Evolutionary conservation across 2,888 invertebrate species (phyloP), one percentile per base, ranked within the genome.

Genomic region (Pheosia tremula): DNA sequence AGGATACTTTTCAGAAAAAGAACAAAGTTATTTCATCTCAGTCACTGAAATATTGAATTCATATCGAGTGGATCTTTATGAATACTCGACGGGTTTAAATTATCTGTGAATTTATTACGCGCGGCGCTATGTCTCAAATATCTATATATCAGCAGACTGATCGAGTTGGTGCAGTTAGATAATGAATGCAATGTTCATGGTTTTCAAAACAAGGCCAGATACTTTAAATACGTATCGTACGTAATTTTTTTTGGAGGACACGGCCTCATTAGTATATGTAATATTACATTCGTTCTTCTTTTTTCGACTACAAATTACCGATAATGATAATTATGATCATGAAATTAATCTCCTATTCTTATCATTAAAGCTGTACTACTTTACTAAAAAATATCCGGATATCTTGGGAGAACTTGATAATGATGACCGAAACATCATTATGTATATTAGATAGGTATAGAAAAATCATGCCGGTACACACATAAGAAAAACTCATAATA

Each of bases 1-100:
- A 71, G 69, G 77, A 69, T 68, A 79, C 76, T 78, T 71, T 67
- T 74, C 68, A 67, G 71, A 78, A 75, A 78, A 80, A 73, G 77
- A 85, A 82, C 78, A 74, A 81, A 81, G 71, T 81, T 77, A 76
- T 80, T 79, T 76, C 78, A 72, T 77, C 75, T 79, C 72, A 72
- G 71, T 68, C 75, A 72, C 73, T 72, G 68, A 75, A 78, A 76
- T 81, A 80, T 77, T 80, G 79, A 75, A 81, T 77, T 78, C 77
- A 62, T 74, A 77, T 79, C 63, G 69, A 67, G 72, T 71, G 72
- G 74, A 74, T 77, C 72, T 75, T 74, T 80, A 78, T 74, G 79
- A 78, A 77, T 74, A 77, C 76, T 71, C 75, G 67, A 77, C 80
- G 72, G 74, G 64, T 75, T 74, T 64, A 74, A 77, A 80, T 79